A percentile compares a stretch with the other conserved stretches of the same genome.
Conservation (phyloP, 2,113 vertebrate species). For the Phoxinus phoxinus region DNA sequence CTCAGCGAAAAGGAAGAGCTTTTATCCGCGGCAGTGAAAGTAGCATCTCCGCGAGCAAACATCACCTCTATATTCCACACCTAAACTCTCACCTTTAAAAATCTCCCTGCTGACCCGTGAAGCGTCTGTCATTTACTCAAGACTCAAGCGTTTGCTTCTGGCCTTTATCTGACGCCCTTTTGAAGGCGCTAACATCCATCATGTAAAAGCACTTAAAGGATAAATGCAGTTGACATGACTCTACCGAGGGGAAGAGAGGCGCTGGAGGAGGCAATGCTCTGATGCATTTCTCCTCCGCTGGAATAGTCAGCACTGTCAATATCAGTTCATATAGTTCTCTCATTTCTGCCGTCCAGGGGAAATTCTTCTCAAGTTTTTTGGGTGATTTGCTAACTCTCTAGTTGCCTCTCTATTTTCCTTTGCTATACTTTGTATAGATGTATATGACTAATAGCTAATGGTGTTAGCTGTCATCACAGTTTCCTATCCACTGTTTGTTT, state of each 20-base stretch:
- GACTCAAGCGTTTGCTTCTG: slow-evolving; percentile 37
- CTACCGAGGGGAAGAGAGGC: slow-evolving; percentile 23
- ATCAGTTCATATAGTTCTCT: neutral
- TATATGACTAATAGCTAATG: neutral
- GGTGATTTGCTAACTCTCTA: neutral
- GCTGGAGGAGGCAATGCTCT: slow-evolving; percentile 28
- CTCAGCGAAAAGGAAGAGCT: neutral
- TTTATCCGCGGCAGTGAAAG: slow-evolving; percentile 27
- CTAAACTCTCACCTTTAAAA: slow-evolving; percentile 52
- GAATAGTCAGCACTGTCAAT: neutral
- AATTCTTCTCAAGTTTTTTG: neutral
- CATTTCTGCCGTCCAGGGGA: neutral
- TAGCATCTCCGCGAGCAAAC: slow-evolving; percentile 30
- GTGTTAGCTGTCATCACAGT: neutral
- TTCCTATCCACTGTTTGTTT: neutral
- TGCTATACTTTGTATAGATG: neutral
- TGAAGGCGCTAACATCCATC: slow-evolving; percentile 43
- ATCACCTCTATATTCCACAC: slow-evolving; percentile 31
- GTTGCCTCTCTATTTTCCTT: neutral
- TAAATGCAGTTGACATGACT: slow-evolving; percentile 56
- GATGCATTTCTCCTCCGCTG: slow-evolving; percentile 19
- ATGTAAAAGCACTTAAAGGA: slow-evolving; percentile 46
- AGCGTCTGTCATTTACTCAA: slow-evolving; percentile 51
- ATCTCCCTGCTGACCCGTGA: slow-evolving; percentile 40
- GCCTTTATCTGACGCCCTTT: slow-evolving; percentile 45